Evolutionary conservation across 2,797 vertebrate species (phyloP).

Genomic region (Chelmon rostratus): DNA sequence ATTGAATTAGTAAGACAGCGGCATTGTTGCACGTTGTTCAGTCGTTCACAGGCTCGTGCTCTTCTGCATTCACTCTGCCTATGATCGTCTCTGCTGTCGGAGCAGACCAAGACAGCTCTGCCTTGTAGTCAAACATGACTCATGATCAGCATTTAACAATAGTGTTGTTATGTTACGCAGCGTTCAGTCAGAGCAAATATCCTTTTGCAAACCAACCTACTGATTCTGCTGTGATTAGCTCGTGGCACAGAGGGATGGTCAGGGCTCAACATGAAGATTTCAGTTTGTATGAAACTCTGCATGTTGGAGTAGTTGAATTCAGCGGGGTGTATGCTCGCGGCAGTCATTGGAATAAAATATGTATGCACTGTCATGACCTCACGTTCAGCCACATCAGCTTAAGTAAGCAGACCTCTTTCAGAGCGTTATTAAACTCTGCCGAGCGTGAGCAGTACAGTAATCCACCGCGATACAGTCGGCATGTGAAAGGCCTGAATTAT

Average conservation of each 20-base stretch:
- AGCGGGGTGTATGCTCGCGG: background rate
- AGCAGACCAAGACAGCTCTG: constrained; percentile 10
- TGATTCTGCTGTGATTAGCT: constrained; percentile 56
- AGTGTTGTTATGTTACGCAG: constrained; percentile 42
- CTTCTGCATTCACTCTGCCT: constrained; percentile 2
- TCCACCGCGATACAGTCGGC: constrained; percentile 36
- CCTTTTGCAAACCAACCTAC: constrained; percentile 49
- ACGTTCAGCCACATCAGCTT: constrained; percentile 17
- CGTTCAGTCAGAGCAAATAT: constrained; percentile 55
- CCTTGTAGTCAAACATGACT: constrained; percentile 33
- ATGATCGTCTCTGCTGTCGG: constrained; percentile 13
- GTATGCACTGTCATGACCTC: background rate
- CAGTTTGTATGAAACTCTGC: background rate
- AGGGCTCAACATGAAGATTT: constrained; percentile 3
- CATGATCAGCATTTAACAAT: constrained; percentile 33
- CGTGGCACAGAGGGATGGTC: constrained; percentile 43
- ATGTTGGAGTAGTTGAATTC: background rate
- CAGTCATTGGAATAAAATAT: constrained; percentile 10
- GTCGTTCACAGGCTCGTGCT: background rate
- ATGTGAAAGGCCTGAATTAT: constrained; percentile 73
- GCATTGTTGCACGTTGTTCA: background rate
- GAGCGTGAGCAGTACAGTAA: constrained; percentile 8
- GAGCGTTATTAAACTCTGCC: constrained; percentile 25
- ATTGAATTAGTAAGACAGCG: background rate
- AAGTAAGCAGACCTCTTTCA: background rate